Conservation (phyloP, 2,888 invertebrate species). For the Holacanthella duospinosa region DNA sequence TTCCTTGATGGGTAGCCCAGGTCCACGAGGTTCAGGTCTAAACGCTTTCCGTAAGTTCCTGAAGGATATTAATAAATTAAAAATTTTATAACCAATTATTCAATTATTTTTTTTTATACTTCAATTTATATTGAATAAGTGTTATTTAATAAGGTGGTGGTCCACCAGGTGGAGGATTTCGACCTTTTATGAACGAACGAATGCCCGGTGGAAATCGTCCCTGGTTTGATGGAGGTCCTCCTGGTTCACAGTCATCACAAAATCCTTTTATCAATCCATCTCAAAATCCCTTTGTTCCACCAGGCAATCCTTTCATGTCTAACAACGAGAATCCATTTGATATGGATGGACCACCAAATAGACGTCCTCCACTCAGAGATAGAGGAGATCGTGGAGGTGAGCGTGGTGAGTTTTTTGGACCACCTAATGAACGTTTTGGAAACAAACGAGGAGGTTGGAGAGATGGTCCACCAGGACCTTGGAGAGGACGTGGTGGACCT, state of each 20-base stretch:
- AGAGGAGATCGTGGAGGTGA: too few relatives aligned
- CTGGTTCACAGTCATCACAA: background rate
- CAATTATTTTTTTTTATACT: background rate
- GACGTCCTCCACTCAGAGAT: slow-evolving; percentile 12
- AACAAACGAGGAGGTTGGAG: slow-evolving; percentile 10
- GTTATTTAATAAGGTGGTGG: background rate
- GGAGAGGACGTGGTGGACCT: slow-evolving; percentile 16
- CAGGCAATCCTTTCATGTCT: slow-evolving; percentile 30
- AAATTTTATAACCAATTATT: background rate
- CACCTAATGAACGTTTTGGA: background rate
- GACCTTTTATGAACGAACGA: background rate
- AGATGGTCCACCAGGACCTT: slow-evolving; percentile 11
- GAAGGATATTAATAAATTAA: too few relatives aligned
- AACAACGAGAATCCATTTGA: slow-evolving; percentile 35
- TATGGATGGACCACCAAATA: slow-evolving; percentile 15
- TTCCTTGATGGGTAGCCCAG: background rate
- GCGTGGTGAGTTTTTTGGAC: slow-evolving; percentile 1
- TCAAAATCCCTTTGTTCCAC: slow-evolving; percentile 26
- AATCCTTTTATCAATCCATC: slow-evolving; percentile 36
- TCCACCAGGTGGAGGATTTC: slow-evolving; percentile 1
- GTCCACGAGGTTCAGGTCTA: slow-evolving; percentile 10
- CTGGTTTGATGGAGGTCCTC: slow-evolving; percentile 11
- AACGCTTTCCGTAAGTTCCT: slow-evolving; percentile 4
- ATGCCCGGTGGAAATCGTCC: slow-evolving; percentile 1
- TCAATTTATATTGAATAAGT: background rate